These are phyloP conservation scores for Acipenser oxyrinchus DNA, from an alignment of 2,797 vertebrate genomes.

Conservation along the genomic window DNA sequence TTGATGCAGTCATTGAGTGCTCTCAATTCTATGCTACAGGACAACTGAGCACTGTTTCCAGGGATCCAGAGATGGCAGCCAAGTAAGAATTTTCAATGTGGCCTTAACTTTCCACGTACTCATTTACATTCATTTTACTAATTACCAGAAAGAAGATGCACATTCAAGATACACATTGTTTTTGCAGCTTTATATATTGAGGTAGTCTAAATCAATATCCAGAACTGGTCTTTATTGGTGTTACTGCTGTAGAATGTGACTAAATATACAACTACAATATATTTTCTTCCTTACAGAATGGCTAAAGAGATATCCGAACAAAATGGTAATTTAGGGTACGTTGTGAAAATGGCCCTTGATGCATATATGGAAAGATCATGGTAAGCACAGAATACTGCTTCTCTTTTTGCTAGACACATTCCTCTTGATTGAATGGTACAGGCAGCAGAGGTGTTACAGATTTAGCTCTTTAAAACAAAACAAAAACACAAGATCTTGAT, in stretches of 20 bases:
- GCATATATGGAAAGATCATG: constrained; percentile 71
- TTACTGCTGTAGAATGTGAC: no score
- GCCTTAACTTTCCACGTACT: neutral
- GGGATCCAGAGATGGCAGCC: constrained; percentile 73
- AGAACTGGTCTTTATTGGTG: no score
- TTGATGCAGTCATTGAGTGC: constrained; percentile 64
- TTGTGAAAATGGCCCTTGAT: constrained; percentile 73
- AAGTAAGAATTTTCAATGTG: constrained; percentile 59
- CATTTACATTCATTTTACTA: no score
- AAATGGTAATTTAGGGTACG: constrained; percentile 81
- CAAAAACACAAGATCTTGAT: no score
- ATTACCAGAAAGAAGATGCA: no score
- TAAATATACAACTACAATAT: neutral
- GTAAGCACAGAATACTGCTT: constrained; percentile 47
- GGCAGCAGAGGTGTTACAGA: neutral
- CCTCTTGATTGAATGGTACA: neutral
- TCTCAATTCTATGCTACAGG: constrained; percentile 77
- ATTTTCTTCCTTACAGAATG: constrained; percentile 54
- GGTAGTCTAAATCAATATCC: no score
- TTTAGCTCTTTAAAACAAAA: no score
- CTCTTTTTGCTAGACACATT: constrained; percentile 26
- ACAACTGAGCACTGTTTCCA: constrained; percentile 63
- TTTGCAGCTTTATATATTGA: no score
- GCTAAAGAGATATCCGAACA: constrained; percentile 75
- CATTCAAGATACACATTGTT: no score